A percentile compares a stretch with the other conserved stretches of the same genome.
These are phyloP conservation scores for Podabrus alpinus DNA, from an alignment of 2,888 invertebrate species.

Conservation along the genomic window DNA sequence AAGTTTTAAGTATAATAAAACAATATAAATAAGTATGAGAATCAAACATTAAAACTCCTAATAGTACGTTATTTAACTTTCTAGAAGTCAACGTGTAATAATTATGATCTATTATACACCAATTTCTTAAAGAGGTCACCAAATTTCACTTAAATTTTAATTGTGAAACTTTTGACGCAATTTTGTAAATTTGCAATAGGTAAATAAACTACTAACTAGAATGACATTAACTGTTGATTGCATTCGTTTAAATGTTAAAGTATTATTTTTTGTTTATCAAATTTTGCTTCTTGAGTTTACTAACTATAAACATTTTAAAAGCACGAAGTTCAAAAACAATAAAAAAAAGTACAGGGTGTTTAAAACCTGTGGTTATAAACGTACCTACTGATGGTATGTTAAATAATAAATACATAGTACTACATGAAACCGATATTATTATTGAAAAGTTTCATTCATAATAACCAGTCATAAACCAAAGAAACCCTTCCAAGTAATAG, in stretches of 20 bases:
- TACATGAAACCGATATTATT: no score
- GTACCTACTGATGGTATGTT: no score
- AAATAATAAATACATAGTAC: no score
- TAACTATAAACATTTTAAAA: no score
- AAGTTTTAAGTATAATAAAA: not conserved
- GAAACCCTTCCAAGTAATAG: no score
- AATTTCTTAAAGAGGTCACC: not conserved
- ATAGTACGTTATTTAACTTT: not conserved
- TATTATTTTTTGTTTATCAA: not conserved
- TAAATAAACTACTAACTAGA: not conserved
- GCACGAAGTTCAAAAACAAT: no score
- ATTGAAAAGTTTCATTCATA: no score
- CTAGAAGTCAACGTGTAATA: not conserved
- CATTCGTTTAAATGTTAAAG: not conserved
- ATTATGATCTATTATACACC: not conserved
- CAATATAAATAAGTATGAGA: not conserved
- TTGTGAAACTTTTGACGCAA: not conserved
- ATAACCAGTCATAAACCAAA: no score
- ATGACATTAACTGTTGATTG: not conserved
- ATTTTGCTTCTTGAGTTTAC: not conserved
- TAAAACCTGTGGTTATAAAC: no score
- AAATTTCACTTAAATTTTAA: not conserved
- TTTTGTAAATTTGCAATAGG: not conserved
- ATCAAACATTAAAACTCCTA: not conserved
- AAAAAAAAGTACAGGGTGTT: no score